A percentile compares a stretch with the other conserved stretches of the same genome.
Evolutionary conservation across 2,888 invertebrate genomes (phyloP).

Genomic region (Chydorus sphaericus): DNA sequence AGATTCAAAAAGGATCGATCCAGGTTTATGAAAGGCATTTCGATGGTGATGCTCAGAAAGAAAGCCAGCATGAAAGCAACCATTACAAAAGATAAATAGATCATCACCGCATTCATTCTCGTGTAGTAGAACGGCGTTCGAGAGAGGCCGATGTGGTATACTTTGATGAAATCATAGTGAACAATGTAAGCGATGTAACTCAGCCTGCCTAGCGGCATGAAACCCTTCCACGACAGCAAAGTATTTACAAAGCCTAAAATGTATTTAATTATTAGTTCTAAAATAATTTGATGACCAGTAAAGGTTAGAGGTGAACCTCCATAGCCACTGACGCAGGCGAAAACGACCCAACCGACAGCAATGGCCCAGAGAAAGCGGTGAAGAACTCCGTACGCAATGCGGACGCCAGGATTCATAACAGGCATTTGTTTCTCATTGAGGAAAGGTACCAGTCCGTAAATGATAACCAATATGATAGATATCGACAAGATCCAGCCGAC

Average conservation of each 20-base stretch:
- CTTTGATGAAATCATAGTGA: not conserved
- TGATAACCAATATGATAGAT: slow-evolving; percentile 49
- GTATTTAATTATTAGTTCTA: too few species aligned
- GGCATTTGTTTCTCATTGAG: slow-evolving; percentile 32
- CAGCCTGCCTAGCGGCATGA: slow-evolving; percentile 77
- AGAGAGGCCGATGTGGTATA: not conserved
- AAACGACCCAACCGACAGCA: slow-evolving; percentile 59
- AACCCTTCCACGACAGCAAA: slow-evolving; percentile 62
- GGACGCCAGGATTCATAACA: slow-evolving; percentile 48
- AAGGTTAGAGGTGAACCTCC: too few species aligned
- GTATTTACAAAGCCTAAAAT: slow-evolving; percentile 65
- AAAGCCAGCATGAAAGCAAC: not conserved
- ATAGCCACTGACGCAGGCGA: slow-evolving; percentile 60
- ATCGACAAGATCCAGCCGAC: slow-evolving; percentile 55
- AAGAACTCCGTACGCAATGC: slow-evolving; percentile 63
- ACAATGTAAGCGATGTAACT: slow-evolving; percentile 84
- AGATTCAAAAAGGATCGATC: too few species aligned
- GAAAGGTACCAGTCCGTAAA: slow-evolving; percentile 52
- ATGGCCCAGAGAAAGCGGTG: slow-evolving; percentile 67
- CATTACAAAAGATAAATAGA: not conserved
- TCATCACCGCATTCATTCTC: not conserved
- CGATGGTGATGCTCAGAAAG: not conserved
- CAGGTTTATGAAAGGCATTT: slow-evolving; percentile 4
- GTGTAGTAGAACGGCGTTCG: slow-evolving; percentile 4
- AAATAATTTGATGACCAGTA: too few species aligned